phyloP scores from a whole-genome alignment of 2,797 vertebrate species.

The Enteromius argenteus region DNA sequence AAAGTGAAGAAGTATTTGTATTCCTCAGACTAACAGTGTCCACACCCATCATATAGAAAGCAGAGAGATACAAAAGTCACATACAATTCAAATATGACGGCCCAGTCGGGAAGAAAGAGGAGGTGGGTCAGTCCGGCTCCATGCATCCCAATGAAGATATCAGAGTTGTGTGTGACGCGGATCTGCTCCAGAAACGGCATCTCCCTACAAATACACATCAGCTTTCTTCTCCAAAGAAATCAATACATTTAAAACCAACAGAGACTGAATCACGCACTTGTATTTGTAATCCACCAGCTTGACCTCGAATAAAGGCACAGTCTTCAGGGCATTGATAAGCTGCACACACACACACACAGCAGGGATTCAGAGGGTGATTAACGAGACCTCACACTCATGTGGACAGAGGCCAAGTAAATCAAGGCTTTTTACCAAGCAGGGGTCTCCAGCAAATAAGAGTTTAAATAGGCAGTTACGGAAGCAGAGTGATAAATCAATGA shows the following conservation, averaged over 20 bases:
- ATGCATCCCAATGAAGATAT: slow-evolving; percentile 97
- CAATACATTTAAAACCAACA: slow-evolving; percentile 40
- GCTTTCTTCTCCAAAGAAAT: slow-evolving; percentile 26
- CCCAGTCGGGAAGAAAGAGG: slow-evolving; percentile 98
- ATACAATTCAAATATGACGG: slow-evolving; percentile 95
- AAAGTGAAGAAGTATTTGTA: neutral
- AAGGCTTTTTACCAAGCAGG: slow-evolving; percentile 63
- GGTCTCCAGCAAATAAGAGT: slow-evolving; percentile 73
- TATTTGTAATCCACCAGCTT: slow-evolving; percentile 97
- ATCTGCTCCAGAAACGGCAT: slow-evolving; percentile 91
- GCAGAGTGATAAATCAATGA: slow-evolving; percentile 74
- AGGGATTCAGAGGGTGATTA: slow-evolving; percentile 68
- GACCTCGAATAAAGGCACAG: slow-evolving; percentile 87
- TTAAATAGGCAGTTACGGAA: slow-evolving; percentile 74
- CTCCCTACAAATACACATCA: slow-evolving; percentile 77
- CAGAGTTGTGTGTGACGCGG: slow-evolving; percentile 92
- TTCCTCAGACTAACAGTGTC: neutral
- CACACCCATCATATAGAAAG: neutral
- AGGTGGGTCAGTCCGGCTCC: slow-evolving; percentile 97
- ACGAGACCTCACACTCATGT: slow-evolving; percentile 65
- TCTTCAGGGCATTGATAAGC: slow-evolving; percentile 93
- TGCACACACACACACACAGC: slow-evolving; percentile 67
- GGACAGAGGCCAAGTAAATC: slow-evolving; percentile 70
- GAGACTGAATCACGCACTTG: slow-evolving; percentile 82
- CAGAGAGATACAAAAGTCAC: slow-evolving; percentile 62